Conservation (phyloP, 2,113 vertebrate genomes). For the Cairina moschata region DNA sequence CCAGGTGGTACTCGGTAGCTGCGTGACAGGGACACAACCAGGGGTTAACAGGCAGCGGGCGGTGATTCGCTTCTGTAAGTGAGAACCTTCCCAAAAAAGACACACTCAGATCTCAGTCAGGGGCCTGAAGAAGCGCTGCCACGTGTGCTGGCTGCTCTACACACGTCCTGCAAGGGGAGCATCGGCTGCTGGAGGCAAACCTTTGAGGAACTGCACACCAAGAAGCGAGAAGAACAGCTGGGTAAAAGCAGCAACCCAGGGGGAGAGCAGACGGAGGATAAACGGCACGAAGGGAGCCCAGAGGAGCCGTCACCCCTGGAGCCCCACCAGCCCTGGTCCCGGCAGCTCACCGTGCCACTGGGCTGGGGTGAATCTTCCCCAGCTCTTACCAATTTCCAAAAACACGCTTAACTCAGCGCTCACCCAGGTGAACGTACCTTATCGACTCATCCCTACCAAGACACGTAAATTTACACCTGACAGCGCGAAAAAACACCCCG, state of each 20-base stretch:
- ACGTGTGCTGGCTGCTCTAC: too few relatives aligned
- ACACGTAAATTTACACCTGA: background rate
- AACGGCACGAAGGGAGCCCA: background rate
- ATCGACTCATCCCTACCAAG: background rate
- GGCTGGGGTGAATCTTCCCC: too few relatives aligned
- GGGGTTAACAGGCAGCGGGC: background rate
- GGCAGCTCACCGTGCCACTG: rapidly evolving
- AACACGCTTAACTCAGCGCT: rapidly evolving
- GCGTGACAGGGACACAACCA: background rate
- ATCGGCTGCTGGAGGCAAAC: rapidly evolving
- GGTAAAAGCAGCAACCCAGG: background rate
- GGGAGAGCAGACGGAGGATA: background rate
- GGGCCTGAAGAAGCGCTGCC: rapidly evolving
- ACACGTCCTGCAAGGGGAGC: rapidly evolving
- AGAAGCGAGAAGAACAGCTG: rapidly evolving
- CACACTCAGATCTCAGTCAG: rapidly evolving
- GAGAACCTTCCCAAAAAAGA: background rate
- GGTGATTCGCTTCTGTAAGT: rapidly evolving
- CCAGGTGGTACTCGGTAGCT: slow-evolving; percentile 98
- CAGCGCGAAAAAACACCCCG: too few relatives aligned
- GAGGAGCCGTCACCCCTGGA: background rate
- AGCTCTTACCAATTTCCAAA: background rate
- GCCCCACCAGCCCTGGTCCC: background rate
- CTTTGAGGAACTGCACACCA: background rate
- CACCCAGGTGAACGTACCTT: rapidly evolving